Percentiles rank a stretch among this genome's conserved stretches.
phyloP scores from a whole-genome alignment of 1,140 invertebrate species.

The Sipha flava region DNA sequence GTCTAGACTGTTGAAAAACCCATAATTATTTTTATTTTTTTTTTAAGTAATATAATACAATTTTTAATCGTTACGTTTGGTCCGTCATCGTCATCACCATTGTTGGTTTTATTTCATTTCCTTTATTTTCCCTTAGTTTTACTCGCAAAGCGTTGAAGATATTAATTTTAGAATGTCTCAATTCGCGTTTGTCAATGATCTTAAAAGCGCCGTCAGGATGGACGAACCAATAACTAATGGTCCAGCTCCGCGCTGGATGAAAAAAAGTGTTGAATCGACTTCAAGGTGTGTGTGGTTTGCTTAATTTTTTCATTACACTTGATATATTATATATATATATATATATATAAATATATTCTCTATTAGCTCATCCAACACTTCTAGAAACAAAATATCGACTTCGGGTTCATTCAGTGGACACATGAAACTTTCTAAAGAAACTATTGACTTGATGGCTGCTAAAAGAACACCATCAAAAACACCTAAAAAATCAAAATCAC shows the following conservation, averaged over 20 bases:
- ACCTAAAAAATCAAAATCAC: conserved; percentile 53
- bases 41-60: no score
- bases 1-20: no score
- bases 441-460: neutral
- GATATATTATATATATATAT: no score
- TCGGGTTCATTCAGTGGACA: neutral
- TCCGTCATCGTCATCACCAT: no score
- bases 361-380: neutral
- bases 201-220: conserved; percentile 63
- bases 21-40: no score
- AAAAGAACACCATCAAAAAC: conserved; percentile 54
- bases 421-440: conserved; percentile 42
- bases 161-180: conserved; percentile 58
- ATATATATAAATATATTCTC: no score
- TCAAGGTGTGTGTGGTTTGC: neutral
- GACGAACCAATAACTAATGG: conserved; percentile 67
- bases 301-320: no score
- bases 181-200: conserved; percentile 66
- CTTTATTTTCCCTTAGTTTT: no score
- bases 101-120: no score
- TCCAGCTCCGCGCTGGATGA: conserved; percentile 69
- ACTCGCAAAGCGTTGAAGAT: no score
- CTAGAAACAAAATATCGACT: neutral
- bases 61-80: no score
- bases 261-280: conserved; percentile 47